Evolutionary conservation across 2,113 vertebrate species (phyloP), one percentile per base, ranked within the genome.

Genomic region (Taurulus bubalis): DNA sequence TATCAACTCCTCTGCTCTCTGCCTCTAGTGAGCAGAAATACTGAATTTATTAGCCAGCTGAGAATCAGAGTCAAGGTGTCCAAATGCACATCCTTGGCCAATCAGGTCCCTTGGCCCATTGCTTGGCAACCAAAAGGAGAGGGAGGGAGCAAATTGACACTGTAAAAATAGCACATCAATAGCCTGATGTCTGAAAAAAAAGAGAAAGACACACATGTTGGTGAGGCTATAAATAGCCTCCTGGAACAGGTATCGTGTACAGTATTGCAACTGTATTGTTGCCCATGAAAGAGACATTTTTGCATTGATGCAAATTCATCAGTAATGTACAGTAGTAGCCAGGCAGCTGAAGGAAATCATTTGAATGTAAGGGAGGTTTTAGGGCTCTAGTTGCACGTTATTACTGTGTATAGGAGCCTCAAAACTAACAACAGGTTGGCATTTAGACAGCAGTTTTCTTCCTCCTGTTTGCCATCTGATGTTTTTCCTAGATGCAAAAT

Each of bases 181-280:
- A 91, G 94, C 92, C 95, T 87, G 82, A 90, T 95, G 96, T 96
- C 95, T 97, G 86, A 71, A 90, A 96, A 96, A 96, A 96, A 96
- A 95, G 96, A 75, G 60, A 85, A 82, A 89, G 75, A 80, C 65
- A 88, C 88, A 89, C 95, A 95, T 92, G 91, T 94, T 93, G 94
- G 85, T 83, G 90, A 63, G 89, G 93, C 95, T 98, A 97, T 96
- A 98, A 97, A 98, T 98, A 98, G 95, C 90, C 56, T 72, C 85
- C 85, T 77, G 87, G 80, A 96, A 90, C 93, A 94, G 94, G 89
- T 95, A 92, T 77, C 20, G 66, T 91, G 90, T 96, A 95, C 95
- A 95, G 95, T 96, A 95, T 95, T 92, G 95, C 89, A 94, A 95
- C 94, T 90, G 89, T 93, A 66, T 87, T 92, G 76, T 92, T 77